Base-by-base conservation (phyloP, 2,888 invertebrate species). In the Trilocha varians region DNA sequence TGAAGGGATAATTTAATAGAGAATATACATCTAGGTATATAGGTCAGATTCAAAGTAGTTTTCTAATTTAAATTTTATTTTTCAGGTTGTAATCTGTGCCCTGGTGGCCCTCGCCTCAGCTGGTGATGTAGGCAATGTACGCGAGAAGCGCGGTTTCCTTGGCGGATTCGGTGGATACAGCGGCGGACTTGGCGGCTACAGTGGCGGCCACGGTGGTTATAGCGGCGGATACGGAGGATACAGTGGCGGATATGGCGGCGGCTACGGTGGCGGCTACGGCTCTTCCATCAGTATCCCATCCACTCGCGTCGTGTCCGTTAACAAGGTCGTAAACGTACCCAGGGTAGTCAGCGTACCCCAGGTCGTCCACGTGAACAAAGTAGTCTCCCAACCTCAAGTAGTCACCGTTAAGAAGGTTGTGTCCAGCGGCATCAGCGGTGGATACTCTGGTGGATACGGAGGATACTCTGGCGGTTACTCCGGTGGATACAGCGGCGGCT, bases 321-420 rank as follows among this genome's bases (percentile, higher is more conserved):
- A 55, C 40, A 62, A 58, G 50, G 60, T 65, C 17, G 61, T 67
- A 42, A 64, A 61, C 56, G 65, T 65, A 16, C 62, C 65, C 50
- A 64, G 58, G 40, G 63, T 61, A 39, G 53, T 70, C 42, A 49
- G 51, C 38, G 66, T 68, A 36, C 70, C 70, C 1, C 59, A 64
- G 44, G 61, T 66, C 11, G 53, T 67, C 44, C 48, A 49, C 37
- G 67, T 70, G 18, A 67, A 57, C 45, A 74, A 66, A 52, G 56
- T 68, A 16, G 63, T 78, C 48, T 66, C 71, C 46, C 69, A 59
- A 36, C 72, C 70, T 34, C 69, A 69, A 50, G 65, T 71, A 44
- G 63, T 78, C 47, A 58, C 67, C 38, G 72, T 66, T 47, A 59
- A 68, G 49, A 60, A 67, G 50, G 53, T 69, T 13, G 57, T 61